phyloP scores from a whole-genome alignment of 1,140 invertebrate genomes.

The Ostrea edulis region DNA sequence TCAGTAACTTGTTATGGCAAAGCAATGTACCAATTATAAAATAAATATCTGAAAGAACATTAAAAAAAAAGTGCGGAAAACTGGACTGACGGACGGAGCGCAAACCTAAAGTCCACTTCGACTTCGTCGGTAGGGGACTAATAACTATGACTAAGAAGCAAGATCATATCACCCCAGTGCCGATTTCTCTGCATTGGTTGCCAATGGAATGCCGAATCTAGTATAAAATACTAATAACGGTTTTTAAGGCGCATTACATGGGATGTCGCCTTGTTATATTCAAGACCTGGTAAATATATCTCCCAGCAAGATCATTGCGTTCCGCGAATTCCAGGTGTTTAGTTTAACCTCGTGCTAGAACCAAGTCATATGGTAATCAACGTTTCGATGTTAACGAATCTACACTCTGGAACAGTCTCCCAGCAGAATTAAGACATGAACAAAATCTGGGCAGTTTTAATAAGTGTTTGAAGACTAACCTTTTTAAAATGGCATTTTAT shows the following conservation, averaged over 20 bases:
- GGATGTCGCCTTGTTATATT: no score
- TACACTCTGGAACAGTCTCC: conserved; percentile 12
- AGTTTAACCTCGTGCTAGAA: background rate
- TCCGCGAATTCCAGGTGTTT: background rate
- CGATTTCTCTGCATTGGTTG: conserved; percentile 23
- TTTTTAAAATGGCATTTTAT: conserved; percentile 6
- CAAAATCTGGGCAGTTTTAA: no score
- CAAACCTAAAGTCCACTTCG: no score
- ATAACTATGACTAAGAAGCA: conserved; percentile 29
- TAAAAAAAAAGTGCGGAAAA: no score
- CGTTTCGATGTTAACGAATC: background rate
- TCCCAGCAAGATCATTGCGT: background rate
- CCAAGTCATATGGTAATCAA: background rate
- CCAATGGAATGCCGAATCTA: conserved; percentile 19
- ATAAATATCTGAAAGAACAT: no score
- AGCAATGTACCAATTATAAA: no score
- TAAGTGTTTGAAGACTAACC: background rate
- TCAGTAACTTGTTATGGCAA: no score
- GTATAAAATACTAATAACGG: background rate
- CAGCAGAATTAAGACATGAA: no score
- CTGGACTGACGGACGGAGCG: no score
- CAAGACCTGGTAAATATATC: background rate
- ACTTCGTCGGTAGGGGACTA: no score
- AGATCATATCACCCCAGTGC: conserved; percentile 38
- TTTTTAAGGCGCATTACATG: no score